Evolutionary conservation across 2,888 invertebrate genomes (phyloP).

Genomic region (Tiphia femorata): DNA sequence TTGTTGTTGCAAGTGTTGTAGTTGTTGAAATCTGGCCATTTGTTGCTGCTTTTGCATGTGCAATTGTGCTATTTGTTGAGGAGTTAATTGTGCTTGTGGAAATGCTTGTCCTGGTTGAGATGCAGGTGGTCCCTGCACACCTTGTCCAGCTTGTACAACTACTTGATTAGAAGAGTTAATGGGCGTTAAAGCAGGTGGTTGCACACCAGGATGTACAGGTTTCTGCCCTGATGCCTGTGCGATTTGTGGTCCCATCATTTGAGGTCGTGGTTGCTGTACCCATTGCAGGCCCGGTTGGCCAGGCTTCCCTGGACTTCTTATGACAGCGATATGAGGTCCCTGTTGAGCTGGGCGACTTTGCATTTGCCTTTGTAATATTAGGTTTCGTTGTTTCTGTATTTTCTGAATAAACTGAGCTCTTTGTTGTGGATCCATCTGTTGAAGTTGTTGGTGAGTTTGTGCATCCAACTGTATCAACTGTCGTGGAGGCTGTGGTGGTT

Average conservation of each 20-base stretch:
- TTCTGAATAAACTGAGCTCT: constrained; percentile 85
- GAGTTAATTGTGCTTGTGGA: constrained; percentile 64
- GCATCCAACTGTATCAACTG: constrained; percentile 87
- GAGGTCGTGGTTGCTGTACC: constrained; percentile 77
- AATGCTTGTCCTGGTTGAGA: constrained; percentile 56
- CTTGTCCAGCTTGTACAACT: constrained; percentile 52
- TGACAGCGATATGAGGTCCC: constrained; percentile 77
- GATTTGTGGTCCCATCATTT: constrained; percentile 72
- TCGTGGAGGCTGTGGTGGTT: constrained; percentile 72
- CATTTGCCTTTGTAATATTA: constrained; percentile 73
- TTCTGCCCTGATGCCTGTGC: constrained; percentile 58
- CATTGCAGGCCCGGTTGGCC: constrained; percentile 74
- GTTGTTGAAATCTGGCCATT: constrained; percentile 55
- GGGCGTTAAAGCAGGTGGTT: constrained; percentile 63
- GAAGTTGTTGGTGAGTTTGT: constrained; percentile 85
- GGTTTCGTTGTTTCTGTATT: constrained; percentile 76
- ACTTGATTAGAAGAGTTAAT: constrained; percentile 61
- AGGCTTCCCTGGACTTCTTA: constrained; percentile 78
- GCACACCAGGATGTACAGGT: constrained; percentile 61
- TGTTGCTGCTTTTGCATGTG: constrained; percentile 69
- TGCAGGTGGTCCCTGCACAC: constrained; percentile 51
- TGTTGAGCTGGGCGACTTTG: constrained; percentile 72
- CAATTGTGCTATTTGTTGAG: constrained; percentile 69
- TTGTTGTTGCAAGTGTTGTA: constrained; percentile 64
- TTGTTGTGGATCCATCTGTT: constrained; percentile 85